Conservation (phyloP, 2,888 invertebrate species). For the Dusona sp. region DNA sequence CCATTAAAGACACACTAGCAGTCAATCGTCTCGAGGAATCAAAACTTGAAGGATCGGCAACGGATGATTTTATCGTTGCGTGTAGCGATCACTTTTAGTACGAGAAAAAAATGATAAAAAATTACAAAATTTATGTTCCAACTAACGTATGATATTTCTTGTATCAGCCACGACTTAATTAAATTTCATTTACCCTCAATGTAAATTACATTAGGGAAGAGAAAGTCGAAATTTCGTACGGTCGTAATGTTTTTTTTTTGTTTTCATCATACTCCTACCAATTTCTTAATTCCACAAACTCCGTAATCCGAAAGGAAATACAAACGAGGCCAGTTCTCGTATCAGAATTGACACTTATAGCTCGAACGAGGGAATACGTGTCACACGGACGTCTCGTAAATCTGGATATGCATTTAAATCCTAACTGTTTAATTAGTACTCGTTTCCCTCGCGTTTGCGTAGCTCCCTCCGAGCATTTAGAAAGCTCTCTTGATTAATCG, state of each 20-base stretch:
- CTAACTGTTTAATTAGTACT: constrained; percentile 37
- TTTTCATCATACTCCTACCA: not conserved
- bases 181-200: not conserved
- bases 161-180: not conserved
- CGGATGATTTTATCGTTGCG: constrained; percentile 31
- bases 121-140: not conserved
- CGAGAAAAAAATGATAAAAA: not conserved
- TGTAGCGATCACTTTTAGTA: constrained; percentile 33
- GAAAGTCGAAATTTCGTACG: constrained; percentile 9
- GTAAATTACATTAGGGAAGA: not conserved
- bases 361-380: constrained; percentile 3
- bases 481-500: constrained; percentile 58
- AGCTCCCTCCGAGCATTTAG: constrained; percentile 49
- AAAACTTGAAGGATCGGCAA: constrained; percentile 31
- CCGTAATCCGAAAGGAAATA: not conserved
- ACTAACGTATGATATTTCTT: not conserved
- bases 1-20: constrained; percentile 12
- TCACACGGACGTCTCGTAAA: constrained; percentile 23
- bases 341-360: constrained; percentile 3
- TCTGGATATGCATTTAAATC: constrained; percentile 28
- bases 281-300: not conserved
- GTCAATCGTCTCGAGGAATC: constrained; percentile 29
- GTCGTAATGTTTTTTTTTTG: not conserved
- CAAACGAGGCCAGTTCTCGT: constrained; percentile 9
- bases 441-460: constrained; percentile 32